phyloP scores from a whole-genome alignment of 2,797 vertebrate genomes.

The Lutjanus campechanus region DNA sequence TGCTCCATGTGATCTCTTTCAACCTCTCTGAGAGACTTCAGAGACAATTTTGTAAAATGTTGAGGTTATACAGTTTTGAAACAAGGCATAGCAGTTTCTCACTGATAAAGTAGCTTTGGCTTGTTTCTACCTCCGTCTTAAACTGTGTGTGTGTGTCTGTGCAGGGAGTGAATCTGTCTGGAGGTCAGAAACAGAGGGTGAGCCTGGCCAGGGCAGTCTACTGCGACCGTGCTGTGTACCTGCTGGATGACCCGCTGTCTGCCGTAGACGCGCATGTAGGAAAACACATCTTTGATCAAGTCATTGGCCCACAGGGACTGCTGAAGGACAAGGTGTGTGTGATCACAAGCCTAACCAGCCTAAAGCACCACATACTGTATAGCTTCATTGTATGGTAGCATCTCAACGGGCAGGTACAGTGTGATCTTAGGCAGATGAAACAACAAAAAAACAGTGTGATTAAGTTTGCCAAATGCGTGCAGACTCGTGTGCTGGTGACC shows the following conservation, averaged over 20 bases:
- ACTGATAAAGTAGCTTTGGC: too few relatives aligned
- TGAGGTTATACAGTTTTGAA: not conserved
- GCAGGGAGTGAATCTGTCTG: slow-evolving; percentile 97
- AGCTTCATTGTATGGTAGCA: not conserved
- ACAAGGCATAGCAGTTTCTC: not conserved
- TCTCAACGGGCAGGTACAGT: not conserved
- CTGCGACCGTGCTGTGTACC: slow-evolving; percentile 89
- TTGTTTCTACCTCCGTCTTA: not conserved
- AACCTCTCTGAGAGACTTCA: not conserved
- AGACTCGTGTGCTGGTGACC: slow-evolving; percentile 94
- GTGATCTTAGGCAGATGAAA: not conserved
- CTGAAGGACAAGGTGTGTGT: slow-evolving; percentile 90
- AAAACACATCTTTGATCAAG: slow-evolving; percentile 95
- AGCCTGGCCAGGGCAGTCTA: slow-evolving; percentile 95
- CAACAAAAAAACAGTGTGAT: not conserved
- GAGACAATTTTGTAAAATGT: not conserved
- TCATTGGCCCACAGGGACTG: slow-evolving; percentile 93
- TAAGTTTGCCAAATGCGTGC: not conserved
- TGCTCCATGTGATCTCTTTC: not conserved
- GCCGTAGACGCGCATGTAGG: slow-evolving; percentile 98
- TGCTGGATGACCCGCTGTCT: slow-evolving; percentile 95
- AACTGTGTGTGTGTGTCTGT: not conserved
- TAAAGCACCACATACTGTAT: not conserved
- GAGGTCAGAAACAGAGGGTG: slow-evolving; percentile 96
- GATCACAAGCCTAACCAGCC: not conserved